These are phyloP conservation scores for Drosophila parthenogenetica DNA, from an alignment of 2,888 invertebrate species.

Conservation along the genomic window DNA sequence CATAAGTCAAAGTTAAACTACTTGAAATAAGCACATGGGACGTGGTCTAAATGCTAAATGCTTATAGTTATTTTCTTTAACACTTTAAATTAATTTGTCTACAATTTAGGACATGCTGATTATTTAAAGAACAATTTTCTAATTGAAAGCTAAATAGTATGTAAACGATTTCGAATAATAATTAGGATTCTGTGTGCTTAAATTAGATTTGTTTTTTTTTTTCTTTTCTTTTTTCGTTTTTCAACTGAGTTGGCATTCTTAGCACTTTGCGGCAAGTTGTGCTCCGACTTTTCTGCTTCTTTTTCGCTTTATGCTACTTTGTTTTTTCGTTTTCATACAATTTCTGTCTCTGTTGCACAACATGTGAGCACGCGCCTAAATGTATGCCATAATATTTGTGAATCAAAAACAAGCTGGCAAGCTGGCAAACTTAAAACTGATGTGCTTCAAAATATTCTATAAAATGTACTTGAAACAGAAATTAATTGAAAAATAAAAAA, in stretches of 20 bases:
- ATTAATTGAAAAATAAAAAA: too few relatives aligned
- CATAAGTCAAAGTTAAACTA: too few relatives aligned
- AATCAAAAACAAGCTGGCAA: constrained; percentile 14
- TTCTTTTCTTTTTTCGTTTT: not conserved
- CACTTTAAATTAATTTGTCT: too few relatives aligned
- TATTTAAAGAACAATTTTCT: not conserved
- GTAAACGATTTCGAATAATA: not conserved
- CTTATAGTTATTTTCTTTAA: too few relatives aligned
- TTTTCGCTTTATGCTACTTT: not conserved
- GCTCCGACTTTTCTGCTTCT: not conserved
- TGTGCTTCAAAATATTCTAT: not conserved
- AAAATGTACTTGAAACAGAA: too few relatives aligned
- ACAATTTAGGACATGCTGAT: not conserved
- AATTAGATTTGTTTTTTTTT: constrained; percentile 8
- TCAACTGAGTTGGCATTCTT: constrained; percentile 8
- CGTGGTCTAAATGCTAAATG: too few relatives aligned
- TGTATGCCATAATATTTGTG: constrained; percentile 29
- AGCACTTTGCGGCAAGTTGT: constrained; percentile 1
- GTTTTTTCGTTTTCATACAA: not conserved
- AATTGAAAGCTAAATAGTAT: not conserved
- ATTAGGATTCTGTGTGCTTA: constrained; percentile 1
- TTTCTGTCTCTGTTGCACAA: not conserved
- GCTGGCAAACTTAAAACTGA: too few relatives aligned
- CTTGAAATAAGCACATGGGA: too few relatives aligned
- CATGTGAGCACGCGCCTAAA: constrained; percentile 17